Evolutionary conservation across 2,888 invertebrate genomes (phyloP), one percentile per base, ranked within the genome.

Genomic region (Synanthedon andrenaeformis): DNA sequence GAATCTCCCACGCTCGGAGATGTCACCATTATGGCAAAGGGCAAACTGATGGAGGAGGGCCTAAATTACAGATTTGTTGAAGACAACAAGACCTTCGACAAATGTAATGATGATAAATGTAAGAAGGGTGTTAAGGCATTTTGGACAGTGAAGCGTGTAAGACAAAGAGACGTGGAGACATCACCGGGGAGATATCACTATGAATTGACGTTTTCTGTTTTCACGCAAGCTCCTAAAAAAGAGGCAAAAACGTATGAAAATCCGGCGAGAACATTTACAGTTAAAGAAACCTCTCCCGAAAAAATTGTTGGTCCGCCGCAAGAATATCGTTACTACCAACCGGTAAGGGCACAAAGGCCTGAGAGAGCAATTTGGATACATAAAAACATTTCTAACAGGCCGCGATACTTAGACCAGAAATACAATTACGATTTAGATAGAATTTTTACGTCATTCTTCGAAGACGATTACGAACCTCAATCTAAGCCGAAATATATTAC

Each of bases 131-230:
- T 91, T 4, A 82, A 90, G 64, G 92, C 92, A 0, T 71, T 91
- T 54, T 93, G 93, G 93, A 90, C 90, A 1, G 91, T 93, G 3
- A 92, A 91, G 73, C 88, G 92, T 53, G 89, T 92, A 53, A 79
- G 92, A 49, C 93, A 93, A 70, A 85, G 90, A 54, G 90, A 91
- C 62, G 70, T 74, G 1, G 87, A 68, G 76, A 83, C 66, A 2
- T 61, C 75, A 42, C 79, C 74, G 1, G 87, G 82, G 4, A 89
- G 85, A 61, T 82, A 86, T 59, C 80, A 84, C 60, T 92, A 91
- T 65, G 93, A 93, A 72, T 75, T 92, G 58, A 92, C 92, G 65
- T 92, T 92, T 65, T 91, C 90, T 3, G 89, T 93, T 2, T 74
- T 74, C 49, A 82, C 86, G 6, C 89, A 90, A 53, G 88, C 89